Base-by-base conservation (phyloP, 2,113 vertebrate genomes). In the Hypanus sabinus region DNA sequence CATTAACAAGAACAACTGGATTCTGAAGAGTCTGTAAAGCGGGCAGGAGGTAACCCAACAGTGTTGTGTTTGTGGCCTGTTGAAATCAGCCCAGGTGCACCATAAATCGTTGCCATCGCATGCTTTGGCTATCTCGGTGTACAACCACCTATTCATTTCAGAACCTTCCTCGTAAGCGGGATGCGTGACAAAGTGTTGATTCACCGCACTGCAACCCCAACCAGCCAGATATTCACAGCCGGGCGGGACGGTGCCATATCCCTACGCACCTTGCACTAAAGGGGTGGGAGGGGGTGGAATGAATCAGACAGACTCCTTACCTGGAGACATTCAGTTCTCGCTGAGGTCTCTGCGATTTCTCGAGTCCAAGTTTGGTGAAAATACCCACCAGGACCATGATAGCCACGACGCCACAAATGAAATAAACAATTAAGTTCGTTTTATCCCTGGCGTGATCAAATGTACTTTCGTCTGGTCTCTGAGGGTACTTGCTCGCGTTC, bases 311-410 rank as follows among this genome's bases (percentile, higher is more conserved):
- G 14, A 16, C 46, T 83, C 94, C 96, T 95, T 95, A 99, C 99
- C 99, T 99, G 97, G 97, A 98, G 98, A 99, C 99, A 96, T 99
- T 99, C 0, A 92, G 65, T 95, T 99, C 99, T 95, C 98, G 97
- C 95, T 99, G 98, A 79, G 99, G 98, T 95, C 99, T 97, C 96
- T 99, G 99, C 2, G 98, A 98, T 95, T 99, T 99, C 95, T 99
- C 98, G 96, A 99, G 96, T 76, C 99, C 99, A 95, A 99, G 96
- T 96, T 99, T 99, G 95, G 99, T 99, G 98, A 99, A 99, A 96
- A 99, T 99, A 94, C 99, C 99, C 95, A 99, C 98, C n/a, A 99
- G 97, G 94, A 99, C 98, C 98, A 99, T 99, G 95, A 99, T 98
- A 71, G 99, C 99, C 96, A 99, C 99, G 95, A 99, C 98, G 96